phyloP scores from a whole-genome alignment of 2,797 vertebrate species.

The Lutjanus campechanus region DNA sequence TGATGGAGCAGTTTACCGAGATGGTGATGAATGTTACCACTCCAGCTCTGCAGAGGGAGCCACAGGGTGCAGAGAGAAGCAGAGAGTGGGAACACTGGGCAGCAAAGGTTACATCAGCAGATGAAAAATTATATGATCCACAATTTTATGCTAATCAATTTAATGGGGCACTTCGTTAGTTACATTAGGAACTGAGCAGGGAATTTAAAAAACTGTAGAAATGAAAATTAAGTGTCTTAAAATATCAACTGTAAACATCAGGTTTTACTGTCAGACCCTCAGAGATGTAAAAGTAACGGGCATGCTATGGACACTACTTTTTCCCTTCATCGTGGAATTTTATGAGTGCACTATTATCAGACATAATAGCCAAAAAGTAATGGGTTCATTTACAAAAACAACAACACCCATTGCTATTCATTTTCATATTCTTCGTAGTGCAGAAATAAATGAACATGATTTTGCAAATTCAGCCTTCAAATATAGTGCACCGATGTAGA shows the following conservation, averaged over 20 bases:
- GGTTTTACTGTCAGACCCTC: not conserved
- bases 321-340: no score
- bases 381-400: no score
- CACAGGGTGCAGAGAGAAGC: not conserved
- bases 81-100: not conserved
- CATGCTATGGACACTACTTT: no score
- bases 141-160: not conserved
- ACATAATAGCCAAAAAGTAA: no score
- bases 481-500: no score
- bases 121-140: not conserved
- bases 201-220: not conserved
- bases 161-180: not conserved
- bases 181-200: not conserved
- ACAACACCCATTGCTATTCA: no score
- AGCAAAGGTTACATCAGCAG: fast-evolving
- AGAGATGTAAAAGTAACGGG: no score
- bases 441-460: no score
- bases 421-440: no score
- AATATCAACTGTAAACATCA: not conserved
- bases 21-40: not conserved
- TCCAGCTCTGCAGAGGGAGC: not conserved
- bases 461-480: no score
- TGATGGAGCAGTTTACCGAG: not conserved
- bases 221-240: not conserved
- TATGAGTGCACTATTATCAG: no score